Percentiles rank a stretch among this genome's conserved stretches.
These are phyloP conservation scores for Serranochromis macrocephalus DNA, from an alignment of 2,113 vertebrate genomes.

Conservation along the genomic window DNA sequence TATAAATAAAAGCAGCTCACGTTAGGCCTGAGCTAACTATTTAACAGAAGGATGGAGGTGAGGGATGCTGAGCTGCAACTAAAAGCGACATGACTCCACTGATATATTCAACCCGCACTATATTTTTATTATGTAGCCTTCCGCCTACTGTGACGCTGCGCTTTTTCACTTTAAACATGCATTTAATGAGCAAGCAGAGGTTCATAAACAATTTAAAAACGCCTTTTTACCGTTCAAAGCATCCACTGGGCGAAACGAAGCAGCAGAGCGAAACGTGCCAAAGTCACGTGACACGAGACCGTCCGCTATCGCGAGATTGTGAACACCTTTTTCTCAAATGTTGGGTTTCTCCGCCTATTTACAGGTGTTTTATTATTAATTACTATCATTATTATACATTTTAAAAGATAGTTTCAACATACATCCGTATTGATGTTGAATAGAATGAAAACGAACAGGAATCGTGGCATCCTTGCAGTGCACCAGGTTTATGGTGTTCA, in stretches of 20 bases:
- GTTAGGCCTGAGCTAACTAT: neutral
- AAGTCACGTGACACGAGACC: slow-evolving; percentile 22
- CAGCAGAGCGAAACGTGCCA: neutral
- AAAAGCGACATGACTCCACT: neutral
- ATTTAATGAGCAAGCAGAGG: rapidly evolving
- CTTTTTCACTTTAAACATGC: rapidly evolving
- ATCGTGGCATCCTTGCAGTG: neutral
- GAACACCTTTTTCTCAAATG: neutral
- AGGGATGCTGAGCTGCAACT: neutral
- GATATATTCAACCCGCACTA: neutral
- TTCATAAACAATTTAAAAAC: neutral
- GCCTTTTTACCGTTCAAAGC: slow-evolving; percentile 18
- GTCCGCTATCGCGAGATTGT: slow-evolving; percentile 24
- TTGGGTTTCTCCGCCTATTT: neutral
- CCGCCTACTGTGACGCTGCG: neutral
- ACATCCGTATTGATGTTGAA: neutral
- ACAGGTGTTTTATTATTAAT: neutral
- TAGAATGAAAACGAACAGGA: neutral
- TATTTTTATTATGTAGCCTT: too few relatives aligned
- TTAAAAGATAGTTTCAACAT: neutral
- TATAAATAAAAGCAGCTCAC: neutral
- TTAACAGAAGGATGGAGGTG: neutral
- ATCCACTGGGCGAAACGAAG: slow-evolving; percentile 18
- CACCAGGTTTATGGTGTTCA: neutral
- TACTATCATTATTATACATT: neutral